Evolutionary conservation across 2,888 invertebrate species (phyloP).

Genomic region (Drymonia ruficornis): DNA sequence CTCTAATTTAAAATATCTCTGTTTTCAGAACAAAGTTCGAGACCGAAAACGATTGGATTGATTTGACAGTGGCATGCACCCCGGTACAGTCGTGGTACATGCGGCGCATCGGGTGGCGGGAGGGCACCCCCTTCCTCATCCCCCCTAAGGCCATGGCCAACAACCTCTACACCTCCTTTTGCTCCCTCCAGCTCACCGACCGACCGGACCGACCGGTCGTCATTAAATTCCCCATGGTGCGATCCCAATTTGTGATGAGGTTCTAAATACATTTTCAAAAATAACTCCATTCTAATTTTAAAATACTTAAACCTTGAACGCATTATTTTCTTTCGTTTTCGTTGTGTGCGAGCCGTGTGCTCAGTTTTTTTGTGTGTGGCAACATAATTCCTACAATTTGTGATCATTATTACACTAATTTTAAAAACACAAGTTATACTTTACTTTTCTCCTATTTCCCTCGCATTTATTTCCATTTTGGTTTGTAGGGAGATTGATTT

Average conservation of each 20-base stretch:
- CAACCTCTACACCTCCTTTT: conserved; percentile 54
- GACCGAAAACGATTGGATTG: conserved; percentile 53
- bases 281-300: not conserved
- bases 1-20: not conserved
- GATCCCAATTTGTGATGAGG: conserved; percentile 40
- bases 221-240: conserved; percentile 52
- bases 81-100: conserved; percentile 72
- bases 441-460: not conserved
- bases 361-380: conserved; percentile 22
- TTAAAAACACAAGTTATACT: conserved; percentile 8
- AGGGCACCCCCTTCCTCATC: conserved; percentile 53
- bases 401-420: conserved; percentile 26
- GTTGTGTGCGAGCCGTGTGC: conserved; percentile 16
- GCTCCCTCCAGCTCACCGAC: conserved; percentile 57
- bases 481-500: too few species aligned
- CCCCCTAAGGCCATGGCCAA: conserved; percentile 58
- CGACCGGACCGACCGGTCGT: conserved; percentile 49
- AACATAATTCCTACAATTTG: conserved; percentile 18
- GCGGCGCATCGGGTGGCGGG: conserved; percentile 73
- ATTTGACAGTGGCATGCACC: conserved; percentile 58
- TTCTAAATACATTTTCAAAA: conserved; percentile 28
- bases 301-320: conserved; percentile 9
- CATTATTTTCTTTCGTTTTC: conserved; percentile 17
- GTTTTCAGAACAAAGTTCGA: conserved; percentile 45
- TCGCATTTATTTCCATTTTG: not conserved